Evolutionary conservation across 2,797 vertebrate species (phyloP).

Genomic region (Cryptoprocta ferox): DNA sequence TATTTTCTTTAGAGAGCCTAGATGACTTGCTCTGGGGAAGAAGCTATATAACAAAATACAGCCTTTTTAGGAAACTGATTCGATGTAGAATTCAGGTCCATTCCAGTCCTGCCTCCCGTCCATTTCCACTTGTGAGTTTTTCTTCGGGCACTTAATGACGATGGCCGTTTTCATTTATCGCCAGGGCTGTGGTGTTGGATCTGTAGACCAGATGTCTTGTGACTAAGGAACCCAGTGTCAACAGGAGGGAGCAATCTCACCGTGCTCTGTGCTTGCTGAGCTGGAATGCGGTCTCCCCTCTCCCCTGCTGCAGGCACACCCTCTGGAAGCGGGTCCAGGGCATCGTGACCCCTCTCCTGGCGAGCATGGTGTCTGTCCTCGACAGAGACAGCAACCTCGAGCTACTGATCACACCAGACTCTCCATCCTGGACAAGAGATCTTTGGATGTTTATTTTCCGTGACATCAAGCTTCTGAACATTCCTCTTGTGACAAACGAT

Average conservation of each 20-base stretch:
- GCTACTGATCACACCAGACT: conserved; percentile 87
- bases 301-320: conserved; percentile 88
- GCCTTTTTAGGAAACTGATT: background rate
- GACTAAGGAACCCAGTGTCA: background rate
- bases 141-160: background rate
- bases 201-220: background rate
- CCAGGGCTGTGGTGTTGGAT: accelerated
- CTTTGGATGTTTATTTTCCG: conserved; percentile 96
- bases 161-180: accelerated
- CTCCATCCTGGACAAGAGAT: conserved; percentile 85
- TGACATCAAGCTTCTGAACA: conserved; percentile 90
- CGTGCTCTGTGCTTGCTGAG: accelerated
- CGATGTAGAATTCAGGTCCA: background rate
- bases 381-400: conserved; percentile 95
- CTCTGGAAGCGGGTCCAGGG: conserved; percentile 95
- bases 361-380: conserved; percentile 91
- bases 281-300: accelerated
- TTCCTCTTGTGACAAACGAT: conserved; percentile 84
- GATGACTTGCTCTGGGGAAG: background rate
- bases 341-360: conserved; percentile 92
- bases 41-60: background rate
- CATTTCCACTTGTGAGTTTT: background rate
- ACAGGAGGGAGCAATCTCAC: accelerated
- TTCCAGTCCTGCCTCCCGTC: background rate
- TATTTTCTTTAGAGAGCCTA: background rate